phyloP scores from a whole-genome alignment of 2,797 vertebrate genomes.

The Epinephelus malabaricus region DNA sequence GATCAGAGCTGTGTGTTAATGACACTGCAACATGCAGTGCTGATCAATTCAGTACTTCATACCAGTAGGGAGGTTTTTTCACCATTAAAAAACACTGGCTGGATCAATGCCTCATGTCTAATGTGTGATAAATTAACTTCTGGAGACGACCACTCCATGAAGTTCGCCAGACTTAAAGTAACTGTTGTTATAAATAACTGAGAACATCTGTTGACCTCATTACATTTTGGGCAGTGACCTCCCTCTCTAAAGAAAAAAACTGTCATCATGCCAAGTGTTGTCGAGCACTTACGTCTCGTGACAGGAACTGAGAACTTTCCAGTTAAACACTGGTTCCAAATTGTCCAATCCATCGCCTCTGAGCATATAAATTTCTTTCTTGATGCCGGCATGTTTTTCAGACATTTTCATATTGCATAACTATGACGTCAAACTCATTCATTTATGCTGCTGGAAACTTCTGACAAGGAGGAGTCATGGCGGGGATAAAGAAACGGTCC shows the following conservation, averaged over 20 bases:
- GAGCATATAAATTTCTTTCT: no score
- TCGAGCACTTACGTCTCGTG: neutral
- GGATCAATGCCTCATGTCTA: neutral
- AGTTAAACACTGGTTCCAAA: no score
- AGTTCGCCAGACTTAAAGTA: neutral
- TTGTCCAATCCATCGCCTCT: no score
- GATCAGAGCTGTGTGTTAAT: conserved; percentile 46
- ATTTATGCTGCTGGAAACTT: no score
- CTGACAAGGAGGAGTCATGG: no score
- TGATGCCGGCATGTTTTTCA: no score
- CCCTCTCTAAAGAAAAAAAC: neutral
- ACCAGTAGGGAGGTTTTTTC: neutral
- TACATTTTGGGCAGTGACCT: neutral
- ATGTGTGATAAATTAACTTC: conserved; percentile 9
- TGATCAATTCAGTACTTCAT: conserved; percentile 46
- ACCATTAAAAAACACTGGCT: neutral
- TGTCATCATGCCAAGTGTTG: neutral
- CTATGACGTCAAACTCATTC: no score
- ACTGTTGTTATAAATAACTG: neutral
- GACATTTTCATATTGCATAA: no score
- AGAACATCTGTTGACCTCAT: neutral
- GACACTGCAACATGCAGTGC: conserved; percentile 29
- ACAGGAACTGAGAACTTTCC: no score
- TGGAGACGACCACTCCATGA: neutral
- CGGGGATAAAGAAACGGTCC: no score